These are phyloP conservation scores for Cichlasoma orientale DNA, from an alignment of 2,797 vertebrate species.

Conservation along the genomic window DNA sequence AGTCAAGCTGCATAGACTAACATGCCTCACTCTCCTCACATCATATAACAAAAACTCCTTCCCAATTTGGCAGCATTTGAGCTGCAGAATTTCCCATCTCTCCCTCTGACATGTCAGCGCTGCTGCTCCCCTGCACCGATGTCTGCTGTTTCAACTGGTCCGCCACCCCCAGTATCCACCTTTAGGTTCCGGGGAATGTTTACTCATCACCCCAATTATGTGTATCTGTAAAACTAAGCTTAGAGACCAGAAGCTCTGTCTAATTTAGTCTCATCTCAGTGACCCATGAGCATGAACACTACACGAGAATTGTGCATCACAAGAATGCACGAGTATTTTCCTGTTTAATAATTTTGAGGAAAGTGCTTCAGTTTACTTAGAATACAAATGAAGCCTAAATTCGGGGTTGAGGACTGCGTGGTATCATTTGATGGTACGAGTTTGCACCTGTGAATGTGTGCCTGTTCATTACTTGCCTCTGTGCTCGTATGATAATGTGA, in stretches of 20 bases:
- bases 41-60: not conserved
- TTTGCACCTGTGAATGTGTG: slow-evolving; percentile 34
- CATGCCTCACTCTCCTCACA: not conserved
- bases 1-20: not conserved
- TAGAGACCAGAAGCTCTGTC: not conserved
- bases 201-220: not conserved
- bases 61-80: not conserved
- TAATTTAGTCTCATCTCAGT: slow-evolving; percentile 14
- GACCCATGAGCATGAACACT: slow-evolving; percentile 8
- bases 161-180: not conserved
- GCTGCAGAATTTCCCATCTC: not conserved
- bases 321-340: slow-evolving; percentile 15
- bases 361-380: slow-evolving; percentile 42
- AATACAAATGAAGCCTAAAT: slow-evolving; percentile 18
- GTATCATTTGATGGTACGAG: not conserved
- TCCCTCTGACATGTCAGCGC: not conserved
- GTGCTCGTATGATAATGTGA: slow-evolving; percentile 14
- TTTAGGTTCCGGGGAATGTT: not conserved
- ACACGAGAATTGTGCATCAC: slow-evolving; percentile 7
- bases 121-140: not conserved
- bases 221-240: not conserved
- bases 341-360: slow-evolving; percentile 24
- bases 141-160: not conserved
- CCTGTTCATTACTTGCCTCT: slow-evolving; percentile 28
- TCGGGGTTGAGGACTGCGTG: slow-evolving; percentile 5